Base-by-base conservation (phyloP, 1,140 invertebrate genomes). In the Calliphora vicina region DNA sequence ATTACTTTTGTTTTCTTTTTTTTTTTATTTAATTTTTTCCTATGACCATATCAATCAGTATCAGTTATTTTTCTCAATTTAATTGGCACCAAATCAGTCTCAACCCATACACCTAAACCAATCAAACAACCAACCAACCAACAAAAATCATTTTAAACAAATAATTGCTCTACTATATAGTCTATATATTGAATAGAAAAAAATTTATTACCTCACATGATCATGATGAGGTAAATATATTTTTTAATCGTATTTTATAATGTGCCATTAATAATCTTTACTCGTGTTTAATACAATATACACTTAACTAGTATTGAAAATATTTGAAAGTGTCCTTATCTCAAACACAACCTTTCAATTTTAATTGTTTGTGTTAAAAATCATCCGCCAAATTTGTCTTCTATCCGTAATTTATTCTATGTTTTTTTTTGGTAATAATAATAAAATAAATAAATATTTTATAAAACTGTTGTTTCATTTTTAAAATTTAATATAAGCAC, bases 11-110 rank as follows among this genome's bases (percentile, higher is more conserved):
- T 67, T 23, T 67, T 67, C n/a, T 20, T 23, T 67, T 67, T 67
- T 10, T 67, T 9, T 67, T 67, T 67, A 25, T 67, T 57, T 57
- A n/a, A 57, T 57, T n/a, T 17, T 57, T 15, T 13, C n/a, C 2
- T 67, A 67, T 9, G 5, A 67, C 61, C n/a, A 67, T 25, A 67
- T 20, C 61, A 67, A 23, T 67, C n/a, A 67, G 61, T 67, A 23
- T 67, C 6, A 23, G 61, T 25, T 23, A 25, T 20, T 23, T 23
- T 67, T 25, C 9, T 23, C 61, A 67, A 67, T 67, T 67, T 25
- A 67, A 67, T 67, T 67, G 61, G 61, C 61, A 67, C 61, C 20
- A 67, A 67, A 67, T 67, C n/a, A 67, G 61, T 23, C 61, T 67
- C 20, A 23, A 61, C n/a, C n/a, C n/a, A n/a, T n/a, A n/a, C n/a